Percentiles rank a stretch among this genome's conserved stretches.
Conservation (phyloP, 2,113 vertebrate genomes). For the Notechis scutatus region DNA sequence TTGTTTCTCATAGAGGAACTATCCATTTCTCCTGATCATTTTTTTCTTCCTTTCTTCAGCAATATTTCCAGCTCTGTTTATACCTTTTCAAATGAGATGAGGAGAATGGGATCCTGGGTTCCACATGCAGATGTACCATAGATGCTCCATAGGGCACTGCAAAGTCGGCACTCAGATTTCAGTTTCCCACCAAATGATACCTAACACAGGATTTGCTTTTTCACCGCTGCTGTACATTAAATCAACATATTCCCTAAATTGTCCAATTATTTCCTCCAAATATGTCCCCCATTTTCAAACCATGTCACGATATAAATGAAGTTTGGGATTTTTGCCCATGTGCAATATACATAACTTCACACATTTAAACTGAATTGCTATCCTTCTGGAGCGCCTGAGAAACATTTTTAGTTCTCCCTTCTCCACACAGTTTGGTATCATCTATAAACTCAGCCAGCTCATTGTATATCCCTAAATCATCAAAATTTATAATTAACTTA, state of each 20-base stretch:
- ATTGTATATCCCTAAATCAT: not conserved
- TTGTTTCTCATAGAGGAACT: not conserved
- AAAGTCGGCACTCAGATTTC: not conserved
- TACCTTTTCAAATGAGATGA: not conserved
- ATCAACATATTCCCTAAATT: not conserved
- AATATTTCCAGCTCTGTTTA: not conserved
- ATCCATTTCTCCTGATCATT: not conserved
- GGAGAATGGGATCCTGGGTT: not conserved
- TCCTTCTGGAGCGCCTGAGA: not conserved
- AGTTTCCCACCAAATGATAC: not conserved
- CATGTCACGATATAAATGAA: not conserved
- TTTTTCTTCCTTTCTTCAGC: not conserved
- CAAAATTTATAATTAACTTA: not conserved
- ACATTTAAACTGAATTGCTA: not conserved
- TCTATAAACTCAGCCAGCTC: not conserved
- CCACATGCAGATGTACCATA: not conserved
- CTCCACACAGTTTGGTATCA: not conserved
- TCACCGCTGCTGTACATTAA: not conserved
- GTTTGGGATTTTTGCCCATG: not conserved
- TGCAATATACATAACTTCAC: not conserved
- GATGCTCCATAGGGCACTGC: not conserved
- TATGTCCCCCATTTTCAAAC: not conserved
- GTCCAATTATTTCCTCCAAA: not conserved
- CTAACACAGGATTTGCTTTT: not conserved
- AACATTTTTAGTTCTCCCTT: not conserved